Evolutionary conservation across 2,888 invertebrate genomes (phyloP), one percentile per base, ranked within the genome.

Genomic region (Ochropacha duplaris): DNA sequence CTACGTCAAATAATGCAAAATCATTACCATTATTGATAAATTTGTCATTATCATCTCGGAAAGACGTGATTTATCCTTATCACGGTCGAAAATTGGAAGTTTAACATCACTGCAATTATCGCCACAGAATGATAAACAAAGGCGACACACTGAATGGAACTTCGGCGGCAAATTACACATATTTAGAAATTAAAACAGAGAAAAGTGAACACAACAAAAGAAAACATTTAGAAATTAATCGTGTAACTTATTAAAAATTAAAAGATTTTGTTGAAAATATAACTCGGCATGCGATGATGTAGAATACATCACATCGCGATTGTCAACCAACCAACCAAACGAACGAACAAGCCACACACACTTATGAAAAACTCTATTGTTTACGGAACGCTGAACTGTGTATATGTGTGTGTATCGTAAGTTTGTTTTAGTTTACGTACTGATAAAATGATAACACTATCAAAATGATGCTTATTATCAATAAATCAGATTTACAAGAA

Each of bases 101-200:
- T 94, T 95, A 93, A 94, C 94, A 94, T 96, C 96, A 94, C 95
- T 93, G 92, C 93, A 94, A 92, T 93, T 93, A 93, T 93, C 93
- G 91, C 95, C 94, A 93, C 94, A 94, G 88, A 94, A 94, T 93
- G 96, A 96, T 95, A 97, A 96, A 95, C 97, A 97, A 95, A 97
- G 96, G 94, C 97, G 96, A 96, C 97, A 97, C 94, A 97, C 96
- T 95, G 96, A 96, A 95, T 96, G 96, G 94, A 96, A 97, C 95
- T 97, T 97, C 94, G 96, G 95, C 95, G 97, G 97, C 95, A 97
- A 96, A 95, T 95, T 95, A 95, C 96, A 96, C 97, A 97, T 97
- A 95, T 95, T 96, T 96, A 94, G 92, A 91, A 92, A 92, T 86
- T 81, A 92, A 89, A 91, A 89, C 79, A 81, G 80, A 90, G 87